Base-by-base conservation (phyloP, 2,797 vertebrate genomes). In the Pyrocephalus nanus region DNA sequence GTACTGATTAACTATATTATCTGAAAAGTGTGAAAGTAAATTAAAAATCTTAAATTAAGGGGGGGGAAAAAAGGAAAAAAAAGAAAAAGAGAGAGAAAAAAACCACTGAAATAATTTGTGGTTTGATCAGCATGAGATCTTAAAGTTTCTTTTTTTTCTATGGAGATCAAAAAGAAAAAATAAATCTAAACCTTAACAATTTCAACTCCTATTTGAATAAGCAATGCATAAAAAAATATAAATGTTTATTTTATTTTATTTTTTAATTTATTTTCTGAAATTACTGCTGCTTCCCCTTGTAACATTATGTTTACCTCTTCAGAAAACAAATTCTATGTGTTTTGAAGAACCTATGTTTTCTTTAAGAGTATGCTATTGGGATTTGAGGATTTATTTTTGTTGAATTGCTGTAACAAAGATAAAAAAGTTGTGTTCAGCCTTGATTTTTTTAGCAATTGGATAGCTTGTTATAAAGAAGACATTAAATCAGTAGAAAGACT, bases 31-130 rank as follows among this genome's bases (percentile, higher is more conserved):
- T 66, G 26, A 48, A 34, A 43, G 22, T 40, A 34, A 36, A 26
- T 55, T 40, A 29, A 81, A 91, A 66, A 48, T 7, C 2, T 61
- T 73, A 55, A 65, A 47, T 32, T 12, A 81, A 60, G 5, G 9
- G 27, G 34, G 53, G 16, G 19, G 36, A n/a, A 3, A n/a, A 62
- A 57, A n/a, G 16, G 19, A 40, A n/a, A 3, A n/a, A 62, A 57
- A n/a, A 40, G 6, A n/a, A 2, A 27, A 15, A 27, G 2, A 5
- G 29, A 34, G 16, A 22, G 17, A 42, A 8, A 43, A 19, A 48
- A 64, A 6, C 1, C 0, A 26, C 5, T 3, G 57, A 78, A 73
- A 57, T 15, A 47, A 1, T 38, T 55, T n/a, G 19, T 71, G 21
- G 6, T 32, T 86, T 86, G 26, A 32, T 23, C 10, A 78, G 3